A percentile compares a stretch with the other conserved stretches of the same genome.
phyloP scores from a whole-genome alignment of 2,888 invertebrate species.

The Melanchra persicariae region DNA sequence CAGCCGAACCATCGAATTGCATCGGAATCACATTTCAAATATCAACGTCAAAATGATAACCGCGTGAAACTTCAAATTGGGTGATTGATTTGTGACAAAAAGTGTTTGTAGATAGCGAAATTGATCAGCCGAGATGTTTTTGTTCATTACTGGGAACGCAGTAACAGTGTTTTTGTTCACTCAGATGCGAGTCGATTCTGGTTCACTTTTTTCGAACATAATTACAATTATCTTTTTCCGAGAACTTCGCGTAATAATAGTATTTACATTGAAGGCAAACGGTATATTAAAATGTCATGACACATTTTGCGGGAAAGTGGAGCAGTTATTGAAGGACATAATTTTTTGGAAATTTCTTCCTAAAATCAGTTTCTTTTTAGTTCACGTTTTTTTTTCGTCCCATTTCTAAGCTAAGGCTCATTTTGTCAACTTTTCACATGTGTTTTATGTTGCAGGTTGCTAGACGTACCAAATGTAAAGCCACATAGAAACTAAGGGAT shows the following conservation, averaged over 20 bases:
- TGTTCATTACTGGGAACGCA: conserved; percentile 58
- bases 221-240: conserved; percentile 58
- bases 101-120: conserved; percentile 58
- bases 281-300: conserved; percentile 43
- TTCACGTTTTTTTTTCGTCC: neutral
- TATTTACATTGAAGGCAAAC: conserved; percentile 49
- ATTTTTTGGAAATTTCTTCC: neutral
- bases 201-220: conserved; percentile 54
- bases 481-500: no score
- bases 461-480: no score
- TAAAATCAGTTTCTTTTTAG: neutral
- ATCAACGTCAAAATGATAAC: conserved; percentile 44
- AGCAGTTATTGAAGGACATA: conserved; percentile 22
- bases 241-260: conserved; percentile 53
- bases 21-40: conserved; percentile 25
- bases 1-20: conserved; percentile 12
- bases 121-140: conserved; percentile 62
- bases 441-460: no score
- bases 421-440: neutral
- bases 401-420: no score
- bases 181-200: conserved; percentile 46
- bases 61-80: conserved; percentile 53
- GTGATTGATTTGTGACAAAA: conserved; percentile 66
- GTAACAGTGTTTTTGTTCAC: conserved; percentile 56
- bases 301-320: conserved; percentile 41